Evolutionary conservation across 2,113 vertebrate genomes (phyloP).

Genomic region (Gopherus evgoodei): DNA sequence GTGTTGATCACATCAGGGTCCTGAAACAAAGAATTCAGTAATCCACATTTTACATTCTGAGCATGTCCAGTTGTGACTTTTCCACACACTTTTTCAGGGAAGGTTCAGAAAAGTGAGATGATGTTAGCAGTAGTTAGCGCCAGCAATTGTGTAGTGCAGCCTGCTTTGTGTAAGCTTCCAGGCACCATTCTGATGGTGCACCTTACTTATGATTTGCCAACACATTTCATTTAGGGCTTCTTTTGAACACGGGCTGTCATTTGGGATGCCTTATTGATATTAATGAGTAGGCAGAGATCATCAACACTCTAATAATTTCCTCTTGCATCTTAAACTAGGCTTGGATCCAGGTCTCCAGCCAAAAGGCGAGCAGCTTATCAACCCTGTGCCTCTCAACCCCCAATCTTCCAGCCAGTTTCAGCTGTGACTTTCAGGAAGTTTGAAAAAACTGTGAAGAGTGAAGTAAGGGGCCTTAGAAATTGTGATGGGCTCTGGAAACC

Average conservation of each 20-base stretch:
- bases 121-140: not conserved
- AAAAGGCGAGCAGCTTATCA: not conserved
- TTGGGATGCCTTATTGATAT: not conserved
- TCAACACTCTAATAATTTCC: not conserved
- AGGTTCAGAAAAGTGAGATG: not conserved
- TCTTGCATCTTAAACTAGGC: not conserved
- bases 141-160: not conserved
- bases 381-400: not conserved
- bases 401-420: not conserved
- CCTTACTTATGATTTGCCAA: not conserved
- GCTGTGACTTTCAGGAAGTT: not conserved
- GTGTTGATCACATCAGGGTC: slow-evolving; percentile 93
- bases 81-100: not conserved
- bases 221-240: not conserved
- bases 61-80: not conserved
- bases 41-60: not conserved
- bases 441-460: not conserved
- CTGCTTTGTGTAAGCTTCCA: fast-evolving
- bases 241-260: not conserved
- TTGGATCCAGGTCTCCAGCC: not conserved
- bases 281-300: not conserved
- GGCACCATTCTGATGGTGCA: not conserved
- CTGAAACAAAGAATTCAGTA: slow-evolving; percentile 65
- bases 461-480: not conserved
- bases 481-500: not conserved